Evolutionary conservation across 2,113 vertebrate species (phyloP).

Genomic region (mouse (Mus musculus)): DNA sequence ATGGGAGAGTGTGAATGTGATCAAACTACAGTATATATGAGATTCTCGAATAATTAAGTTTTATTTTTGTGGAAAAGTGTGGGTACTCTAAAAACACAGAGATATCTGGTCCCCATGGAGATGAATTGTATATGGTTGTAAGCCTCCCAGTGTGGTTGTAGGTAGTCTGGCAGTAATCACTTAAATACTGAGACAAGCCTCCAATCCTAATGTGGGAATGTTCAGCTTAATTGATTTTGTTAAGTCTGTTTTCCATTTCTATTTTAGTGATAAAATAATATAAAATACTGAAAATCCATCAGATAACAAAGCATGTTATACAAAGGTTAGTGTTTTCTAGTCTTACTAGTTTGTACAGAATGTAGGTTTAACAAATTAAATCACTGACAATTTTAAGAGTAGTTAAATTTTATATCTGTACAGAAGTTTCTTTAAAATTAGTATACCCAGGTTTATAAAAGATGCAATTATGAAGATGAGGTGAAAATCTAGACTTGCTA

Average conservation of each 20-base stretch:
- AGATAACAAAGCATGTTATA: slow-evolving; percentile 15
- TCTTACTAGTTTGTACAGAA: neutral
- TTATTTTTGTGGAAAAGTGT: neutral
- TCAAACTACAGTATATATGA: neutral
- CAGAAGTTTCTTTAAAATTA: neutral
- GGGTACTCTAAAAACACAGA: neutral
- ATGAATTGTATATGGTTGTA: neutral
- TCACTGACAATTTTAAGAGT: neutral
- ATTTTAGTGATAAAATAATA: neutral
- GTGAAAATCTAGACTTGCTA: neutral
- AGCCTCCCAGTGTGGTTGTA: neutral
- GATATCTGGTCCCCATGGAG: neutral
- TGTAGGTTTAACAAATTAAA: neutral
- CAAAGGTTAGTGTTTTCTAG: slow-evolving; percentile 53
- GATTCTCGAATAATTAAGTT: neutral
- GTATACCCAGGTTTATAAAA: neutral
- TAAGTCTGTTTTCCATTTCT: neutral
- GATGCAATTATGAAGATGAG: neutral
- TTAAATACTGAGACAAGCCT: neutral
- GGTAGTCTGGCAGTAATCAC: neutral
- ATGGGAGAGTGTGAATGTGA: neutral
- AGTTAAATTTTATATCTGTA: neutral
- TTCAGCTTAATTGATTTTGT: neutral
- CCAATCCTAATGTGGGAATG: neutral
- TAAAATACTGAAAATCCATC: neutral